Evolutionary conservation across 92 coral and sea anemone species (phyloP), one percentile per base, ranked within the genome.

Genomic region (Diadumene lineata): DNA sequence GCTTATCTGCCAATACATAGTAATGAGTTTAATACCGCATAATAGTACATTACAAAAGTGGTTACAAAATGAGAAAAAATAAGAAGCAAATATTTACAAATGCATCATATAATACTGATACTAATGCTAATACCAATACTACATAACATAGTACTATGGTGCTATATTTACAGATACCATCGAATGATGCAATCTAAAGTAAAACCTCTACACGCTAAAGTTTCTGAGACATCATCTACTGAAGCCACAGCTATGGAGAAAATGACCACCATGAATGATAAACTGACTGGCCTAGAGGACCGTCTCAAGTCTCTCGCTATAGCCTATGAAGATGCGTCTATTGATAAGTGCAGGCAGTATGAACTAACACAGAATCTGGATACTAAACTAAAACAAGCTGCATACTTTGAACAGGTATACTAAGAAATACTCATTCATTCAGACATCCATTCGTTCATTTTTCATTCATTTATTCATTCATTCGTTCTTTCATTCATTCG

Each of bases 151-250:
- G n/a, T n/a, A n/a, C n/a, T n/a, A n/a, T n/a, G n/a, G n/a, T 53
- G 58, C 18, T 53, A 13, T 53, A 2, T 3, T 21, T 0, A 33
- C 43, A 94, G 98, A 78, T 94, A 91, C 61, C 98, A 94, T 75
- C 97, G 92, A 29, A 94, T 94, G 98, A 91, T 94, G 97, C 90
- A 92, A 70, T 91, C 93, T 34, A 88, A 90, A 72, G 97, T 94
- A 31, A 94, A 94, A 79, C 98, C 98, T 7, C 85, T 94, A 27
- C 97, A 94, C 67, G 69, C 84, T 24, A 91, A 92, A 79, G 98
- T 94, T 7, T 93, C 97, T 16, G 98, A 94, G 50, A 94, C 98
- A 46, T 92, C 97, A 22, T 85, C 86, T 19, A 91, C 96, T 4
- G 97, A 92, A 23, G 93, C 86, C 60, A 82, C 82, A 1, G 98